phyloP scores from a whole-genome alignment of 2,888 invertebrate species.

The Noctua janthe region DNA sequence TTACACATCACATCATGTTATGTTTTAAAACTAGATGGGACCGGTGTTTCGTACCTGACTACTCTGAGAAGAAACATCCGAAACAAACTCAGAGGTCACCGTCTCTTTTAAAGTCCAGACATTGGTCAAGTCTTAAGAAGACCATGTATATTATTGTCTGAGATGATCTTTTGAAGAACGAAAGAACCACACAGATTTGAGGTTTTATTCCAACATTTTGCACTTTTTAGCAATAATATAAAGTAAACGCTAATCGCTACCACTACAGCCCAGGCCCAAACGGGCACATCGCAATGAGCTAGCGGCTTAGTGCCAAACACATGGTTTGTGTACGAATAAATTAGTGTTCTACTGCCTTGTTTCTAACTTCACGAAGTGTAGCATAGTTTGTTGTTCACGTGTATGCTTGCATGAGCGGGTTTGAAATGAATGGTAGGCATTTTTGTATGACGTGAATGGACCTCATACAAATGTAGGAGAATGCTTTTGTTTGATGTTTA shows the following conservation, averaged over 20 bases:
- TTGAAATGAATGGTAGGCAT: background rate
- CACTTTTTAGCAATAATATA: background rate
- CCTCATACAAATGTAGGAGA: background rate
- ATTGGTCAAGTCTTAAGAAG: too few species aligned
- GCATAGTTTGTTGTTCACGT: constrained; percentile 1
- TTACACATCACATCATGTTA: too few species aligned
- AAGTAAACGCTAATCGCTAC: background rate
- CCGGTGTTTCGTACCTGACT: too few species aligned
- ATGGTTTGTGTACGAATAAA: constrained; percentile 67
- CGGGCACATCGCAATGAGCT: constrained; percentile 61
- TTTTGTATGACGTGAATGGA: background rate
- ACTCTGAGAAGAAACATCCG: too few species aligned
- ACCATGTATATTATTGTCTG: too few species aligned
- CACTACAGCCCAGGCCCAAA: constrained; percentile 5
- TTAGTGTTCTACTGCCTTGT: constrained; percentile 50
- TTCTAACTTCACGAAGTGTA: constrained; percentile 26
- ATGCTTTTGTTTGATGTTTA: background rate
- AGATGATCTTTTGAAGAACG: too few species aligned
- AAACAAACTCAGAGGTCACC: too few species aligned
- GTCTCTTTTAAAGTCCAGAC: too few species aligned
- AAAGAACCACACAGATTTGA: too few species aligned
- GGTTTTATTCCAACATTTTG: too few species aligned
- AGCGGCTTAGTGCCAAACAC: constrained; percentile 68
- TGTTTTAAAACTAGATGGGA: too few species aligned
- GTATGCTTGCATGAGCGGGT: background rate